Percentiles rank a stretch among this genome's conserved stretches.
Evolutionary conservation across 2,113 vertebrate species (phyloP).

Genomic region (Apteryx owenii): DNA sequence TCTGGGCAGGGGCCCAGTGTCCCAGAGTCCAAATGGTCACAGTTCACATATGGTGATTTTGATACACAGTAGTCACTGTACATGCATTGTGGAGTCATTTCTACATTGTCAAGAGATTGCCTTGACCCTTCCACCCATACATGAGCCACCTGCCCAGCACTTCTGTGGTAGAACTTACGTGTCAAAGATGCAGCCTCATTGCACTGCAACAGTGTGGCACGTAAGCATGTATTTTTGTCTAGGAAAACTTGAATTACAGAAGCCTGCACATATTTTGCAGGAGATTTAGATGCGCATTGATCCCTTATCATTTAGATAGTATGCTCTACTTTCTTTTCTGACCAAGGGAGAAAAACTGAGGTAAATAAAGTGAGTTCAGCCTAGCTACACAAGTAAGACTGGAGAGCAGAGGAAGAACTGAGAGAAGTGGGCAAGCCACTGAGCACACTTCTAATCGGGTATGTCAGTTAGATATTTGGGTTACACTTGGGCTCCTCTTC

Average conservation of each 20-base stretch:
- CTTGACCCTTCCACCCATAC: background rate
- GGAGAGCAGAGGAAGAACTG: background rate
- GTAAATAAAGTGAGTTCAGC: background rate
- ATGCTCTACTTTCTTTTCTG: background rate
- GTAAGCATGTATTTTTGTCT: background rate
- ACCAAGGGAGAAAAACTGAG: background rate
- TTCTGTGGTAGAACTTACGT: background rate
- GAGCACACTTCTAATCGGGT: background rate
- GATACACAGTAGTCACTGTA: background rate
- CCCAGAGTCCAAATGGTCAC: background rate
- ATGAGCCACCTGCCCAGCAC: background rate
- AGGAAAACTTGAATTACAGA: background rate
- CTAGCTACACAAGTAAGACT: background rate
- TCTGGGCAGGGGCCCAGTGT: background rate
- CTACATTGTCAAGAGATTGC: background rate
- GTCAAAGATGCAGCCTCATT: background rate
- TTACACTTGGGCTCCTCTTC: background rate
- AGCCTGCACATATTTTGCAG: background rate
- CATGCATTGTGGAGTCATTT: background rate
- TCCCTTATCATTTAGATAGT: background rate
- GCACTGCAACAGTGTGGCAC: background rate
- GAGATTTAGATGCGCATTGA: background rate
- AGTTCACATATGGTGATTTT: background rate
- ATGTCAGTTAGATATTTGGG: background rate
- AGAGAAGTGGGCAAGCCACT: background rate